Conservation (phyloP, 2,888 invertebrate genomes). For the Notocelia uddmanniana region DNA sequence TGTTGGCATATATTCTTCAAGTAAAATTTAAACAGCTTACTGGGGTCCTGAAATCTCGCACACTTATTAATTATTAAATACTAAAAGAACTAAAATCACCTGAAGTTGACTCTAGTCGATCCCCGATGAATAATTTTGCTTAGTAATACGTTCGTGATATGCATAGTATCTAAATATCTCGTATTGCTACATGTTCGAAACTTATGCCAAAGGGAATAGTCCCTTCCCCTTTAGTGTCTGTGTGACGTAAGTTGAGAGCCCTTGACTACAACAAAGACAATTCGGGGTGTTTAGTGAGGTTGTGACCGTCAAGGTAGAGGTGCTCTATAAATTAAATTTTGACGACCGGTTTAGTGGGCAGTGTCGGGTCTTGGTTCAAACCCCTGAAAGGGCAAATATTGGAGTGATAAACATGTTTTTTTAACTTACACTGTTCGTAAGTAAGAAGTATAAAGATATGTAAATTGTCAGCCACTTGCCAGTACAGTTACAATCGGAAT, state of each 20-base stretch:
- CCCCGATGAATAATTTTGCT: constrained; percentile 25
- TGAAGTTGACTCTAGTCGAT: constrained; percentile 2
- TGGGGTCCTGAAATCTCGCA: neutral
- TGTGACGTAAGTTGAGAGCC: neutral
- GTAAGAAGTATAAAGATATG: too few species aligned
- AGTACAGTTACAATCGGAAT: too few species aligned
- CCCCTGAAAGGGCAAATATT: too few species aligned
- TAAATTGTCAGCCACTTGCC: too few species aligned
- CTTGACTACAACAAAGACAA: neutral
- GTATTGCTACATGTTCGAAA: constrained; percentile 9
- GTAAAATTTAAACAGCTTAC: too few species aligned
- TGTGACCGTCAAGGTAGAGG: neutral
- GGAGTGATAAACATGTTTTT: too few species aligned
- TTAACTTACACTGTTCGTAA: too few species aligned
- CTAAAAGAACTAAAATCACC: neutral
- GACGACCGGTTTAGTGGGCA: too few species aligned
- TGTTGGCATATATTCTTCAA: too few species aligned
- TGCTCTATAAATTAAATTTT: too few species aligned
- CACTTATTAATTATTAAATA: neutral
- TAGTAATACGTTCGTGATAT: constrained; percentile 17
- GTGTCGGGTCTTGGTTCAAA: too few species aligned
- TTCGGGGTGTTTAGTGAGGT: neutral
- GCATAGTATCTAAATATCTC: constrained; percentile 28
- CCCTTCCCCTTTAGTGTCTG: constrained; percentile 4
- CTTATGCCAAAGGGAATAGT: constrained; percentile 12